Base-by-base conservation (phyloP, 2,113 vertebrate species). In the Tachysurus fulvidraco region DNA sequence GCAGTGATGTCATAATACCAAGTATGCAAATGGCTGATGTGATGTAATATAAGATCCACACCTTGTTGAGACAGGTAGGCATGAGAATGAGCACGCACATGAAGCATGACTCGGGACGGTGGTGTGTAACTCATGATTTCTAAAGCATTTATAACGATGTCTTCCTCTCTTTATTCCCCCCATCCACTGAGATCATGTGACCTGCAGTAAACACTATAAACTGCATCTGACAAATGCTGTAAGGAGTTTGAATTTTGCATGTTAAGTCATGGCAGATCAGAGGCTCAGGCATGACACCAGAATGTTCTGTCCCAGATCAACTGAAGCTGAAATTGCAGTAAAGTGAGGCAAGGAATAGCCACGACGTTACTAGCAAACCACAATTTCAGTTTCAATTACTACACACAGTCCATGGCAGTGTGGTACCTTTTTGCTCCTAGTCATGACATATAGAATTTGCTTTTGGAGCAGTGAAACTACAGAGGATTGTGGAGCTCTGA, bases 241-340 rank as follows among this genome's bases (percentile, higher is more conserved):
- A 23, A 83, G 36, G 64, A 71, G 82, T 30, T 79, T 41, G 77
- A 73, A 81, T 50, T 81, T 86, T 86, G 85, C 88, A 89, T 86
- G 88, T 73, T 67, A 2, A 57, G 44, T 62, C 21, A 11, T 74
- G 16, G 57, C 41, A 19, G 41, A 78, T 14, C 57, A 84, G 11
- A 60, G 41, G 55, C 71, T 59, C 23, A 11, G 30, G 54, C 10
- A 13, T 80, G 54, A 59, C n/a, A 12, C 10, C 8, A 19, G 46
- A 65, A 84, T 83, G 64, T 71, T 86, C 54, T 82, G 30, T 86
- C 50, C 44, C 78, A 67, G 8, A 57, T 17, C 13, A 28, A 28
- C 13, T 19, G 52, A 28, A 55, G 16, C 52, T 71, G 16, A 4
- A 74, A 54, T 13, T 74, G 71, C 52, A 54, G 74, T 28, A 6